These are phyloP conservation scores for Palythoa caribaeorum DNA, from an alignment of 92 coral and sea anemone genomes.

Conservation along the genomic window DNA sequence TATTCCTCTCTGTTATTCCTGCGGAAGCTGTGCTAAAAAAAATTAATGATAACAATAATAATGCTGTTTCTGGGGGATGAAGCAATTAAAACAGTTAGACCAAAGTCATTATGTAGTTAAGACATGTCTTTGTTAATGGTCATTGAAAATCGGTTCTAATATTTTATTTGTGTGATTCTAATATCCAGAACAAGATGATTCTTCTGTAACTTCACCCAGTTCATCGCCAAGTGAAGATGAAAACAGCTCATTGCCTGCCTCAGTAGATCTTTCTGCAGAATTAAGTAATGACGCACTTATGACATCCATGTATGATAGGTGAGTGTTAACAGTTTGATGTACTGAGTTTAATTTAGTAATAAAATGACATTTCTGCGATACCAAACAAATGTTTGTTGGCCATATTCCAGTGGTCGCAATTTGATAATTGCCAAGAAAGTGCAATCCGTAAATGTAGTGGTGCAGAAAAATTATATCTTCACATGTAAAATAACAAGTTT, in stretches of 20 bases:
- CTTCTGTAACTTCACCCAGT: constrained; percentile 95
- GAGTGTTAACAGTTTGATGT: neutral
- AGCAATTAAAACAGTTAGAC: neutral
- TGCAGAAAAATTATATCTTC: too few species aligned
- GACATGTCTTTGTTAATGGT: neutral
- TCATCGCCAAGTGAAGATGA: constrained; percentile 92
- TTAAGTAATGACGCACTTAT: constrained; percentile 69
- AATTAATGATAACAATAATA: too few species aligned
- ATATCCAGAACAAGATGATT: constrained; percentile 67
- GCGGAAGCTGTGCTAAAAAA: too few species aligned
- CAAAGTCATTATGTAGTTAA: neutral
- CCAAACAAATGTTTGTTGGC: too few species aligned
- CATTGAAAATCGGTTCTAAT: neutral
- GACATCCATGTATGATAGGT: constrained; percentile 85
- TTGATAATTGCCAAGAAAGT: too few species aligned
- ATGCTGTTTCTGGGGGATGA: too few species aligned
- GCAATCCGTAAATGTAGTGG: too few species aligned
- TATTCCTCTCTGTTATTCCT: too few species aligned
- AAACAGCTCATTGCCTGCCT: constrained; percentile 28
- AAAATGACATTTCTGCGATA: too few species aligned
- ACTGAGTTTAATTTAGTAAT: neutral
- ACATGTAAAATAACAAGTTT: too few species aligned
- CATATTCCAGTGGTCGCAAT: too few species aligned
- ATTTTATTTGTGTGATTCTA: neutral
- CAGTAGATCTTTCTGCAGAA: constrained; percentile 57